These are phyloP conservation scores for Podotricha telesiphe DNA, from an alignment of 2,888 invertebrate genomes.

Conservation along the genomic window DNA sequence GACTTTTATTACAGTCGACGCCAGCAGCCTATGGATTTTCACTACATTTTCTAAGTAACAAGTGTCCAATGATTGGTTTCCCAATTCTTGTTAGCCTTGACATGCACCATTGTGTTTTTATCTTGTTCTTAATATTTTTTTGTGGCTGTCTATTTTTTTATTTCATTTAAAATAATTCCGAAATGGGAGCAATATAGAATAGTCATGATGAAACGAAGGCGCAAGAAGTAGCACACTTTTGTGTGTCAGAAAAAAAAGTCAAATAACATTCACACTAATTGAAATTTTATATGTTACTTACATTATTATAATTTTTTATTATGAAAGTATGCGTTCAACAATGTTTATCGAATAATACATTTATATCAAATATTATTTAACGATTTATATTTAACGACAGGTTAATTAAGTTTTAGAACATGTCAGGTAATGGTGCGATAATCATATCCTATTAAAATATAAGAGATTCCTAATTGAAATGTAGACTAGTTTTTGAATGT, in stretches of 20 bases:
- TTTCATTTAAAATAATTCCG: neutral
- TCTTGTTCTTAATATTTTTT: neutral
- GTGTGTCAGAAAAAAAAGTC: too few relatives aligned
- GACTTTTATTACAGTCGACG: constrained; percentile 21
- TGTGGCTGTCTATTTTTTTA: neutral
- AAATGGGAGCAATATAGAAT: neutral
- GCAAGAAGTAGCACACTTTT: too few relatives aligned
- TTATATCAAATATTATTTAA: too few relatives aligned
- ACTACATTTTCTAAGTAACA: neutral
- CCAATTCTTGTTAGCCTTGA: neutral
- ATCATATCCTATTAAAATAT: neutral
- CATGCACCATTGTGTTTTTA: constrained; percentile 11
- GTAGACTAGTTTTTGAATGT: neutral
- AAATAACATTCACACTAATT: too few relatives aligned
- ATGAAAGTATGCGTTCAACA: too few relatives aligned
- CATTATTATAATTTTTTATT: too few relatives aligned
- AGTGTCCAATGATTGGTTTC: neutral
- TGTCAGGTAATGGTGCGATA: neutral
- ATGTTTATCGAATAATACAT: too few relatives aligned
- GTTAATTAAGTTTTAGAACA: neutral
- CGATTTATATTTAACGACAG: neutral
- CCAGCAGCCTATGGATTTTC: neutral
- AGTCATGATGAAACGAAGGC: neutral
- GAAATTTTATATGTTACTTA: too few relatives aligned
- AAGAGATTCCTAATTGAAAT: constrained; percentile 1